These are phyloP conservation scores for Gobio gobio DNA, from an alignment of 2,113 vertebrate species.

Conservation along the genomic window DNA sequence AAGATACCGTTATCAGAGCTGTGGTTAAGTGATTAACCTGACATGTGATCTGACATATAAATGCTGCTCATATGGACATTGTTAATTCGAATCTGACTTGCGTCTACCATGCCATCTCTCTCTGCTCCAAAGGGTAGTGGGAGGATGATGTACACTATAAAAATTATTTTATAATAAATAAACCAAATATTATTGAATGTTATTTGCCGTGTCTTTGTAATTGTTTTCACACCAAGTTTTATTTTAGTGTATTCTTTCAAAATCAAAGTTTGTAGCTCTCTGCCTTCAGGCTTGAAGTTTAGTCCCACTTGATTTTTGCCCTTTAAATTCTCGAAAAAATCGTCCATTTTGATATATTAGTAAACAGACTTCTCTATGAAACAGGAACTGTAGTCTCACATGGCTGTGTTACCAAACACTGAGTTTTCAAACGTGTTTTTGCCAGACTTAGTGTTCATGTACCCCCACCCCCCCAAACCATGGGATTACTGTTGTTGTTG, in stretches of 20 bases:
- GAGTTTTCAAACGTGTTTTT: slow-evolving; percentile 32
- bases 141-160: neutral
- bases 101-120: neutral
- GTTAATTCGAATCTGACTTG: neutral
- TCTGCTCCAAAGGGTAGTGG: neutral
- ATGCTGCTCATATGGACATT: neutral
- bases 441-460: slow-evolving; percentile 10
- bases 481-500: slow-evolving; percentile 12
- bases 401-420: slow-evolving; percentile 7
- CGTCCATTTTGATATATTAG: slow-evolving; percentile 1
- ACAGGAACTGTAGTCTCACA: neutral
- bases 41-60: no score
- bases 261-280: no score
- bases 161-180: no score
- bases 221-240: no score
- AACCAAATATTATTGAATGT: no score
- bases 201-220: no score
- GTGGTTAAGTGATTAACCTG: no score
- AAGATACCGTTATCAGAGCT: no score
- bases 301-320: neutral
- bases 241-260: neutral
- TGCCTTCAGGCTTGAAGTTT: neutral
- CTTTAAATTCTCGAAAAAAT: neutral
- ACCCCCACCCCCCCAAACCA: slow-evolving; percentile 6
- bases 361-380: slow-evolving; percentile 3